Evolutionary conservation across 2,113 vertebrate genomes (phyloP), one percentile per base, ranked within the genome.

Genomic region (Oreochromis tanganicae): DNA sequence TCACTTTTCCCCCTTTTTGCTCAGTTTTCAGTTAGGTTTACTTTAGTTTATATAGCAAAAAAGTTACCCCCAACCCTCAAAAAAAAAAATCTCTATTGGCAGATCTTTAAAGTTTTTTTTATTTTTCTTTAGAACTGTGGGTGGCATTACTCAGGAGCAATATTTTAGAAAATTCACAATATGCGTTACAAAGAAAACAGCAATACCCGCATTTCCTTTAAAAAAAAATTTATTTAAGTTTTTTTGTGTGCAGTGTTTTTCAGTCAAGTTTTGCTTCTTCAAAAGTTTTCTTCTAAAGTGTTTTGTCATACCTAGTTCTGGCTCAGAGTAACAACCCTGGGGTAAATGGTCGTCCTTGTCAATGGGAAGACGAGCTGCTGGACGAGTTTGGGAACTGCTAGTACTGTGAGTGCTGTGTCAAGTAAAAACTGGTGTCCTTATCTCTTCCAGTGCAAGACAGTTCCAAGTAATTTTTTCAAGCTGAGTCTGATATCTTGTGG

Each of bases 1-100:
- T 32, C 16, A 50, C 24, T 10, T 48, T 10, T 0, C 5, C 14
- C 0, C 16, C 43, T 2, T 19, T 50, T 78, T 50, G 43, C 16
- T 32, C 5, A 11, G 43, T 78, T 29, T 75, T 27, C 68, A 29
- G 21, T 68, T 41, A 0, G 19, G 34, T 68, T 68, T 68, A 41
- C 17, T 43, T 71, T 43, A 24, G 5, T 75, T 48, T 48, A 29
- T 75, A 73, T 48, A 41, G 63, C 19, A 38, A 66, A 38, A 3
- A 66, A 38, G 17, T 14, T 68, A 21, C 11, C 1, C 19, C 19
- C 34, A 8, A 2, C 1, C 10, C 36, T 21, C 11, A 21, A 68
- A 68, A 41, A 63, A n/a, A n/a, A 68, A 68, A 68, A 41, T 68
- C 19, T 68, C 13, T 38, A 13, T 21, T 13, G 19, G 6, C 4